Conservation (phyloP, 2,113 vertebrate genomes). For the Melanotaenia duboulayi region DNA sequence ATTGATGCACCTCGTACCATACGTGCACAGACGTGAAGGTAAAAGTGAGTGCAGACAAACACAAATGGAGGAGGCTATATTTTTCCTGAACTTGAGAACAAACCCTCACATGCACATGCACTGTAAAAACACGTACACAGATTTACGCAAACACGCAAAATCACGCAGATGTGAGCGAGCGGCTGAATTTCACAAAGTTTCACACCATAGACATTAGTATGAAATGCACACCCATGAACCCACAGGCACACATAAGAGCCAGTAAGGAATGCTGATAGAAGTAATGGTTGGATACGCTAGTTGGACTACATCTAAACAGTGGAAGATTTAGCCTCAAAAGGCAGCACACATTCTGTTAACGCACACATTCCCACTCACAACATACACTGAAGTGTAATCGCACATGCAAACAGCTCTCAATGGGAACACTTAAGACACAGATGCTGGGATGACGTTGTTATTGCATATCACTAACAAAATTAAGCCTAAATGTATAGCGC, state of each 20-base stretch:
- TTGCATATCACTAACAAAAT: conserved; percentile 72
- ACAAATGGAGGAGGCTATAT: conserved; percentile 5
- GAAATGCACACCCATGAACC: conserved; percentile 17
- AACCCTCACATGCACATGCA: not conserved
- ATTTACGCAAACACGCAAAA: conserved; percentile 20
- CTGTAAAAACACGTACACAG: not conserved
- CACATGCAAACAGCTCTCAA: conserved; percentile 4
- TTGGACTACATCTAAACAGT: conserved; percentile 58
- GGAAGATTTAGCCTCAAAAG: conserved; percentile 35
- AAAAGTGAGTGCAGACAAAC: conserved; percentile 21
- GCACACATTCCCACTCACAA: conserved; percentile 22
- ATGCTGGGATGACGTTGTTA: conserved; percentile 54
- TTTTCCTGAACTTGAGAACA: conserved; percentile 18
- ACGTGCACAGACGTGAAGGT: conserved; percentile 22
- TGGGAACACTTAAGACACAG: conserved; percentile 29
- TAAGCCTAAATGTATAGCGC: conserved; percentile 65
- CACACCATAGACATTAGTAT: conserved; percentile 28
- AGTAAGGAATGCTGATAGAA: conserved; percentile 51
- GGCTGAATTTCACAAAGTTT: conserved; percentile 15
- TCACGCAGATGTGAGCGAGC: conserved; percentile 15
- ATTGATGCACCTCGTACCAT: conserved; percentile 10
- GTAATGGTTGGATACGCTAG: conserved; percentile 45
- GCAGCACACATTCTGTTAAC: conserved; percentile 21
- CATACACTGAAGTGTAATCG: not conserved
- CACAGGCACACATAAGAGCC: conserved; percentile 22